Base-by-base conservation (phyloP, 2,113 vertebrate genomes). In the Gymnarchus niloticus region DNA sequence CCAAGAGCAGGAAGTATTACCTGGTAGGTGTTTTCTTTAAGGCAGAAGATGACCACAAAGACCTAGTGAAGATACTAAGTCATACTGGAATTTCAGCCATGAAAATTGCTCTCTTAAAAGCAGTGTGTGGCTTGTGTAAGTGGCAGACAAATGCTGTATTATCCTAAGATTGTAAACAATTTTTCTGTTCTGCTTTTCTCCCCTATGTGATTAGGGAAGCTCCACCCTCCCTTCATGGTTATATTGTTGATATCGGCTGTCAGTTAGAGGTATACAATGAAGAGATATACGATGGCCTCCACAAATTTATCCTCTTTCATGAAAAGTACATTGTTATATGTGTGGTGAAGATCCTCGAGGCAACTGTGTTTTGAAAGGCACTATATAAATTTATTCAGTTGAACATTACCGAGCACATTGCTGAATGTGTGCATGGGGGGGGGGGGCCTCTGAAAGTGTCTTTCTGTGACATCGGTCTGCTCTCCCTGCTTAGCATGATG, bases 1-100 rank as follows among this genome's bases (percentile, higher is more conserved):
- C 96, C 3, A 98, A 98, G 92, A 97, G 95, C 96, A 97, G 96
- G 93, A 97, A 97, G 86, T 98, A 98, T 93, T 99, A 96, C 92
- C 89, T 98, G 96, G 98, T 99, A 97, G 0, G 94, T 91, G 56
- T 52, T 48, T 37, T 41, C 25, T 28, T 85, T 48, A n/a, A 78
- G 51, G 28, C 8, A 23, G 12, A 81, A 44, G 23, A 49, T 23
- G 77, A 46, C 76, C 28, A n/a, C n/a, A 3, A 33, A 54, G 25
- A 56, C 21, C 81, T 82, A n/a, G 5, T 82, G 80, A 52, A 83
- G 54, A 56, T 56, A 37, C 52, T 46, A 54, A 83, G 56, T 59
- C 82, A 83, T 46, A 33, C 37, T 28, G 82, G 56, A 83, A 57
- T 57, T 83, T 56, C 2, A 10, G 25, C 80, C 6, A 3, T 28